phyloP scores from a whole-genome alignment of 2,797 vertebrate species.

The Morelia viridis region DNA sequence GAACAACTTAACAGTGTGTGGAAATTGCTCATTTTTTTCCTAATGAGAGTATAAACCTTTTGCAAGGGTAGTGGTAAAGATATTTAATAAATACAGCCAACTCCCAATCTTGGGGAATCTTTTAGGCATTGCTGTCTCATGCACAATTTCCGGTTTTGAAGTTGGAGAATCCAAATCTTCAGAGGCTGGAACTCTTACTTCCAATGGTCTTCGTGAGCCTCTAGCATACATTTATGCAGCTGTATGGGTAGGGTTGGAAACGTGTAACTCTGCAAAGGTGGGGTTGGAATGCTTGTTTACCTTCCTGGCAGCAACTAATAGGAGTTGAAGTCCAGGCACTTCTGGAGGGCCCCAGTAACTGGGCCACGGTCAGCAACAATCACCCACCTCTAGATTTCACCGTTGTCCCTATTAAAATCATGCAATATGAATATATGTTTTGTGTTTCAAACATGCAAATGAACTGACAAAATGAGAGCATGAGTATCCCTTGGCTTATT shows the following conservation, averaged over 20 bases:
- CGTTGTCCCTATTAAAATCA: neutral
- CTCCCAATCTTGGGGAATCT: neutral
- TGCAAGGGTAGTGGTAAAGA: neutral
- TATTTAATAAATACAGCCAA: neutral
- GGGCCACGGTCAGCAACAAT: neutral
- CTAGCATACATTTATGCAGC: neutral
- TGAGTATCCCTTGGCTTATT: neutral
- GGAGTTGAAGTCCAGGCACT: neutral
- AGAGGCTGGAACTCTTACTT: neutral
- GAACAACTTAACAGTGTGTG: neutral
- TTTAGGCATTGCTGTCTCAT: neutral
- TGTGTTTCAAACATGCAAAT: neutral
- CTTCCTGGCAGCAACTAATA: neutral
- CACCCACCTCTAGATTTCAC: neutral
- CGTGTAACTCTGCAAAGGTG: neutral
- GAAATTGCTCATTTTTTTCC: neutral
- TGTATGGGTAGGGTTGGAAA: neutral
- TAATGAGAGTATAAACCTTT: neutral
- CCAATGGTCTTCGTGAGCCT: neutral
- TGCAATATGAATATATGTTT: neutral
- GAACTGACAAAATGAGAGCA: neutral
- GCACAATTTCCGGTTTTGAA: neutral
- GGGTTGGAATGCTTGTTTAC: neutral
- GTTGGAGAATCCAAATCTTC: neutral
- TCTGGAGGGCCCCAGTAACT: neutral